These are phyloP conservation scores for Erpetoichthys calabaricus DNA, from an alignment of 2,797 vertebrate genomes.

Conservation along the genomic window DNA sequence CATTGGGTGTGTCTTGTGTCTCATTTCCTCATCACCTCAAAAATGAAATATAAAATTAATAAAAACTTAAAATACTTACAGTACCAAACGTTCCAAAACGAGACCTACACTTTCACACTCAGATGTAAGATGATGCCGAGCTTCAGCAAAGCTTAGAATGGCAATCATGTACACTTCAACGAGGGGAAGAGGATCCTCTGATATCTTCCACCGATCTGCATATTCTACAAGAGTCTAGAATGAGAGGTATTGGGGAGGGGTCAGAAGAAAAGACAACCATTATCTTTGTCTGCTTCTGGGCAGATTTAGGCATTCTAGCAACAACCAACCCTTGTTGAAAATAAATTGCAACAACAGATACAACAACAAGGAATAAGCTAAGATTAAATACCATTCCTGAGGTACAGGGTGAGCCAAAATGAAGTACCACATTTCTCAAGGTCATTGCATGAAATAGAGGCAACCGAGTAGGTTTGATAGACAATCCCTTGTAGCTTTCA, in stretches of 20 bases:
- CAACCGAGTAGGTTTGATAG: too few species aligned
- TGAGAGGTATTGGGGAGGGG: too few species aligned
- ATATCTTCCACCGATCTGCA: constrained; percentile 72
- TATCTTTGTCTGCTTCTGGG: not conserved
- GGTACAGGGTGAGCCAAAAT: too few species aligned
- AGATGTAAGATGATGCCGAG: constrained; percentile 64
- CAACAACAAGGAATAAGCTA: too few species aligned
- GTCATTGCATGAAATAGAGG: too few species aligned
- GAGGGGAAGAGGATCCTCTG: constrained; percentile 73
- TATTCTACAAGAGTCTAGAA: constrained; percentile 74
- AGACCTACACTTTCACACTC: constrained; percentile 79
- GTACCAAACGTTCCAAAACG: constrained; percentile 79
- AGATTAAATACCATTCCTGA: too few species aligned
- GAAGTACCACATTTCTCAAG: too few species aligned
- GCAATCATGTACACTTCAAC: constrained; percentile 79
- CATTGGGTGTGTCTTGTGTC: not conserved
- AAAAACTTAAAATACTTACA: constrained; percentile 60
- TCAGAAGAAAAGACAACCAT: not conserved
- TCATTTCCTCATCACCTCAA: not conserved
- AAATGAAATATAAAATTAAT: not conserved
- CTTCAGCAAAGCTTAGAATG: constrained; percentile 72
- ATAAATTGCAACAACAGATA: too few species aligned
- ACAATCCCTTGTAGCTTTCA: too few species aligned
- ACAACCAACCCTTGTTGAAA: too few species aligned
- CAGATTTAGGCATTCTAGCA: too few species aligned